Base-by-base conservation (phyloP, 2,797 vertebrate genomes). In the Knipowitschia caucasica region DNA sequence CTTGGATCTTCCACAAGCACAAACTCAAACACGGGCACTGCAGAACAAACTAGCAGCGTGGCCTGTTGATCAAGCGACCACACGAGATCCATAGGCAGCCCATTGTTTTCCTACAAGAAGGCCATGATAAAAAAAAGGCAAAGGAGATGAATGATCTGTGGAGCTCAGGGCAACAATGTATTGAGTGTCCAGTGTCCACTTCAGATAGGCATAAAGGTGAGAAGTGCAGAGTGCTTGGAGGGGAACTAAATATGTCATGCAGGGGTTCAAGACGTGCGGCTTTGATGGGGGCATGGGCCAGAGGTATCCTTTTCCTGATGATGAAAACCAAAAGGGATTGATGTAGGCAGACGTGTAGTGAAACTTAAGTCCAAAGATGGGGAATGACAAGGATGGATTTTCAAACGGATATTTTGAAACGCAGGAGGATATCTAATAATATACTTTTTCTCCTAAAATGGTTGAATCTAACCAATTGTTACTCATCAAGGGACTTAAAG, bases 21-120 rank as follows among this genome's bases (percentile, higher is more conserved):
- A 86, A 89, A 86, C 82, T 85, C 85, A 89, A 89, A 88, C 83
- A 87, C 9, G 3, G 38, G 54, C 78, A 69, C 68, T 46, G 73
- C 65, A 76, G 64, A 75, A 68, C 74, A 82, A 81, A 81, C 81
- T 49, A 49, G 53, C 53, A 12, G 66, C 24, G 63, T 73, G 67
- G 70, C 33, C 56, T 71, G 61, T 56, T 73, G 71, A 78, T 85
- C 82, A 77, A 78, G 75, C 68, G 49, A 68, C 55, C 50, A 31
- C 85, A 80, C 69, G 57, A 79, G 77, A 84, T 70, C 64, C 60
- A 67, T 52, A 45, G 71, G 30, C 42, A 3, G 60, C 55, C 69
- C 40, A 66, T 73, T 76, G 62, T 75, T 71, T 68, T 66, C 53
- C 61, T 52, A 36, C 1, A 8, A 62, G 55, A 12, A 39, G 40